phyloP scores from a whole-genome alignment of 2,888 invertebrate species.

The Campopleginae sp. region DNA sequence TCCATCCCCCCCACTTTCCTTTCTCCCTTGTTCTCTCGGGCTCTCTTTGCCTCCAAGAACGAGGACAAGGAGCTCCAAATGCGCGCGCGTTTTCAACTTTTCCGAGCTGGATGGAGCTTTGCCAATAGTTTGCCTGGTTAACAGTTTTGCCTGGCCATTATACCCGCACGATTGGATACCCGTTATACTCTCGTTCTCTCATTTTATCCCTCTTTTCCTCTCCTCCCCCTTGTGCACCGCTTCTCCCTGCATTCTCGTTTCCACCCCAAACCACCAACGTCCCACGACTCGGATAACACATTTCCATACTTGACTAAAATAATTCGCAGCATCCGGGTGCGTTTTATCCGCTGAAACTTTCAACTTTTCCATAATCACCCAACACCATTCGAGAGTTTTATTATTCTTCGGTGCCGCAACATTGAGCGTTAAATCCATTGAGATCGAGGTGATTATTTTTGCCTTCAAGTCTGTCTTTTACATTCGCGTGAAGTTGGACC shows the following conservation, averaged over 20 bases:
- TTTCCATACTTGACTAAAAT: conserved; percentile 26
- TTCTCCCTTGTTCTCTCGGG: not conserved
- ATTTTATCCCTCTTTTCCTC: conserved; percentile 32
- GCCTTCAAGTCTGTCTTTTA: not conserved
- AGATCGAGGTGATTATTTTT: not conserved
- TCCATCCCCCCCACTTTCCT: conserved; percentile 33
- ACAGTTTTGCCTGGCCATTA: conserved; percentile 75
- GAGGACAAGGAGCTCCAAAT: conserved; percentile 6
- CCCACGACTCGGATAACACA: not conserved
- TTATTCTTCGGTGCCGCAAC: conserved; percentile 30
- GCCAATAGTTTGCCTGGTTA: conserved; percentile 71
- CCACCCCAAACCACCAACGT: conserved; percentile 22
- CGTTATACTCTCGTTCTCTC: conserved; percentile 72
- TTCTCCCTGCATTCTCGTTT: not conserved
- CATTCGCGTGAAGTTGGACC: no score
- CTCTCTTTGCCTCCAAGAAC: not conserved
- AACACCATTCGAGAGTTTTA: conserved; percentile 43
- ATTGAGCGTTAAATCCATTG: not conserved
- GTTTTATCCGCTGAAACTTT: conserved; percentile 45
- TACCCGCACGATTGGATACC: conserved; percentile 76
- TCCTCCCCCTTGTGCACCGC: not conserved
- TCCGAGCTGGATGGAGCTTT: conserved; percentile 63
- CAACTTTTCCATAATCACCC: conserved; percentile 58
- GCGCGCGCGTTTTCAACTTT: conserved; percentile 57
- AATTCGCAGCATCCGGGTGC: conserved; percentile 14